Percentiles rank a stretch among this genome's conserved stretches.
Evolutionary conservation across 37 sponge, comb jelly and placozoan species (phyloP).

Genomic region (Agelas oroides): DNA sequence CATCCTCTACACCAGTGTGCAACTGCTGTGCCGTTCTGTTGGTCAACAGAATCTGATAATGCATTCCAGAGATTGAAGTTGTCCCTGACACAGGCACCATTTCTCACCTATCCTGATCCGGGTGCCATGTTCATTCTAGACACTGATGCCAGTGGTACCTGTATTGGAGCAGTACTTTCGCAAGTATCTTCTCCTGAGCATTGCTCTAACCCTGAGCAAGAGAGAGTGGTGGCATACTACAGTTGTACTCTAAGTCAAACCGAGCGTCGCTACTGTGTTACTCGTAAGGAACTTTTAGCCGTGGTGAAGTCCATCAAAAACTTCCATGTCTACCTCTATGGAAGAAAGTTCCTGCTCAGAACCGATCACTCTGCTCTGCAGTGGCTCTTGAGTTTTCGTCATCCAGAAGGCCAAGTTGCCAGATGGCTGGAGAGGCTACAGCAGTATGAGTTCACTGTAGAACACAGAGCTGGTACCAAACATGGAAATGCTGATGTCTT

Average conservation of each 20-base stretch:
- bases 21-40: neutral
- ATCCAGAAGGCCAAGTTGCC: conserved; percentile 26
- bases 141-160: conserved; percentile 35
- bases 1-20: neutral
- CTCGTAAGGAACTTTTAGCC: conserved; percentile 15
- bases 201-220: neutral
- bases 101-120: conserved; percentile 39
- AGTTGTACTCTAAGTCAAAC: conserved; percentile 16
- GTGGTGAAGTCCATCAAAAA: conserved; percentile 3
- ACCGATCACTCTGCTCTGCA: conserved; percentile 31
- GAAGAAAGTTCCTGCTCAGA: neutral
- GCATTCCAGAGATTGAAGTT: conserved; percentile 35
- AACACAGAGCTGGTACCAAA: neutral
- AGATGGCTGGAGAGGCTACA: conserved; percentile 26
- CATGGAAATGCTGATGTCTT: conserved; percentile 28
- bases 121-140: conserved; percentile 32
- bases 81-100: conserved; percentile 36
- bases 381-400: conserved; percentile 40
- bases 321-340: conserved; percentile 24
- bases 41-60: neutral
- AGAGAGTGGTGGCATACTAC: conserved; percentile 24
- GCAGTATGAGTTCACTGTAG: conserved; percentile 12
- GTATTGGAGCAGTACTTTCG: conserved; percentile 51
- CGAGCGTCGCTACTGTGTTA: conserved; percentile 4
- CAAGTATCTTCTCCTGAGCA: no score